Conservation (phyloP, 2,888 invertebrate genomes). For the Orthosia cruda region DNA sequence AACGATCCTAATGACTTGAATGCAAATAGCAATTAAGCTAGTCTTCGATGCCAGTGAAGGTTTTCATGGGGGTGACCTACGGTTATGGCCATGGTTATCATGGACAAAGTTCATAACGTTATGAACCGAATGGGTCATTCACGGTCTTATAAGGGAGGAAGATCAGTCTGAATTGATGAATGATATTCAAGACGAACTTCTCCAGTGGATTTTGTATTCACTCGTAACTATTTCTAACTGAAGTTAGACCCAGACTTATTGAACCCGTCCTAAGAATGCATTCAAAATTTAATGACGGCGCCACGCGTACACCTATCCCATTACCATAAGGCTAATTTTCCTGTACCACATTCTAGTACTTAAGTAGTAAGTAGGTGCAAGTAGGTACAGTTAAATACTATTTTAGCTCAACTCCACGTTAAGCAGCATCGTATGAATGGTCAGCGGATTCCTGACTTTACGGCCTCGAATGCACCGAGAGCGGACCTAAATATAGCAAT, state of each 20-base stretch:
- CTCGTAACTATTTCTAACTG: neutral
- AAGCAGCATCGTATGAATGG: constrained; percentile 57
- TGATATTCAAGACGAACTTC: neutral
- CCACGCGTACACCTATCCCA: neutral
- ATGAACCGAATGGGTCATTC: no score
- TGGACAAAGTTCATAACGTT: no score
- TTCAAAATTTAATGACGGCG: neutral
- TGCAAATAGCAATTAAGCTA: neutral
- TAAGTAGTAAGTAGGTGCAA: constrained; percentile 3
- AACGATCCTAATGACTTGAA: neutral
- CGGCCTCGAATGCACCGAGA: constrained; percentile 56
- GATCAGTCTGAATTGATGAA: neutral
- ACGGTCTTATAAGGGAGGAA: neutral
- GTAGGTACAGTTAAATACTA: constrained; percentile 47
- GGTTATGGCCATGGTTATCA: no score
- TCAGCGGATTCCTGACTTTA: constrained; percentile 66
- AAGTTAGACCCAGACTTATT: neutral
- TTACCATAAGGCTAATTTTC: neutral
- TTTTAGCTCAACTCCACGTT: constrained; percentile 33
- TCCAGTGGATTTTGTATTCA: neutral
- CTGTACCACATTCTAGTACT: neutral
- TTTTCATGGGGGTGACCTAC: neutral
- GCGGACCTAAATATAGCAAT: constrained; percentile 62
- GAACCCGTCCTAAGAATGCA: neutral
- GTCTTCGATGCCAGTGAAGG: neutral